Conservation (phyloP, 2,113 vertebrate species). For the Apodemus speciosus region DNA sequence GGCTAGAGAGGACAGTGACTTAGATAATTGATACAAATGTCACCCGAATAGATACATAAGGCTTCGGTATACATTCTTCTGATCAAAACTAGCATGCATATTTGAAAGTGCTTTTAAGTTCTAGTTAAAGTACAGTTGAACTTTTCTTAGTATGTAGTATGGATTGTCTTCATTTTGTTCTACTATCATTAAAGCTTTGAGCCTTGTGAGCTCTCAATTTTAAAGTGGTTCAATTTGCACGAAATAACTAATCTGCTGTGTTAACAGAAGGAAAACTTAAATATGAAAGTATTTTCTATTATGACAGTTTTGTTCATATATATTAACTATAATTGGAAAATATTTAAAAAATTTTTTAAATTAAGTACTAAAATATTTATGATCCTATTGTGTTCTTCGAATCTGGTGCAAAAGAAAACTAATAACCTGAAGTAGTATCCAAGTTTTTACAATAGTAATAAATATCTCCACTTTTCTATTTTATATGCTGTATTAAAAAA, state of each 20-base stretch:
- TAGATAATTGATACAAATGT: background rate
- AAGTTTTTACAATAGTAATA: slow-evolving; percentile 29
- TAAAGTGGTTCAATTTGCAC: slow-evolving; percentile 20
- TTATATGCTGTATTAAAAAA: background rate
- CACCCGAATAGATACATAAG: background rate
- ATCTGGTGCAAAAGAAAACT: slow-evolving; percentile 32
- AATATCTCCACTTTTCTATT: slow-evolving; percentile 30
- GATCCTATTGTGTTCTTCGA: background rate
- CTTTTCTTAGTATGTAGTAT: slow-evolving; percentile 16
- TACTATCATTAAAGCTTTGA: background rate
- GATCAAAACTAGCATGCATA: background rate
- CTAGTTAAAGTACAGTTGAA: background rate
- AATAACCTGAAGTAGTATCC: slow-evolving; percentile 17
- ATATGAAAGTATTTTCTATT: slow-evolving; percentile 17
- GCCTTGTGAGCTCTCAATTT: background rate
- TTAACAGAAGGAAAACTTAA: slow-evolving; percentile 29
- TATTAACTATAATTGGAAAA: too few relatives aligned
- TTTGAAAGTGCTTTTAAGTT: background rate
- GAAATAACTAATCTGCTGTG: background rate
- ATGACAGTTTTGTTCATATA: too few relatives aligned
- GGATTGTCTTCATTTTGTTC: slow-evolving; percentile 37
- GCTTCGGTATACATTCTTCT: background rate
- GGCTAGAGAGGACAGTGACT: background rate
- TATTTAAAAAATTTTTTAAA: background rate
- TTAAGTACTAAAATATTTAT: slow-evolving; percentile 37